A percentile compares a stretch with the other conserved stretches of the same genome.
These are phyloP conservation scores for Pseudochromis fuscus DNA, from an alignment of 2,797 vertebrate genomes.

Conservation along the genomic window DNA sequence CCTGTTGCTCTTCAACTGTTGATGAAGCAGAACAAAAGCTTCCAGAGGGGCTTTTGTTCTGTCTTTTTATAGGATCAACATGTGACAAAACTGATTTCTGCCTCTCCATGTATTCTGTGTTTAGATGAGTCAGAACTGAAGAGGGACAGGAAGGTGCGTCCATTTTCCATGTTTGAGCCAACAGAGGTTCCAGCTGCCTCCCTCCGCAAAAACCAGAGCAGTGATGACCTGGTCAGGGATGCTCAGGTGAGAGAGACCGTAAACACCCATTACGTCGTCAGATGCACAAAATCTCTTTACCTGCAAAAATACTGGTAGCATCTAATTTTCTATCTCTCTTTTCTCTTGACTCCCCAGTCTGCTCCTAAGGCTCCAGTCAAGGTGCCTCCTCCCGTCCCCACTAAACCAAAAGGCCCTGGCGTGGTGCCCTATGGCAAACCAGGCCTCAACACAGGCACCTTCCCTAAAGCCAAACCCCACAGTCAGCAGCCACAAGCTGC, in stretches of 20 bases:
- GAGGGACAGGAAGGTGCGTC: constrained; percentile 92
- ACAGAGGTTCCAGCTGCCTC: constrained; percentile 84
- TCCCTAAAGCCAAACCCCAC: constrained; percentile 87
- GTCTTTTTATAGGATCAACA: constrained; percentile 5
- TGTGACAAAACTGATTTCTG: constrained; percentile 19
- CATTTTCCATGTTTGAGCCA: constrained; percentile 95
- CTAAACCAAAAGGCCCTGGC: constrained; percentile 94
- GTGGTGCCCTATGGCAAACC: constrained; percentile 84
- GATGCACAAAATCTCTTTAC: not conserved
- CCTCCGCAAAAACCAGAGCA: constrained; percentile 96
- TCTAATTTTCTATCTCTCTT: constrained; percentile 21
- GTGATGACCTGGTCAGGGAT: constrained; percentile 93
- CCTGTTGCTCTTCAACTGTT: not conserved
- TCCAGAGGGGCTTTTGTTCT: not conserved
- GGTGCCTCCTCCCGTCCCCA: constrained; percentile 96
- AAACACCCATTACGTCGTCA: not conserved
- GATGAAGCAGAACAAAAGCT: not conserved
- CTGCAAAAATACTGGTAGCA: not conserved
- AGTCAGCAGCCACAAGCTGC: constrained; percentile 78
- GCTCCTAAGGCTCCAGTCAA: constrained; percentile 89
- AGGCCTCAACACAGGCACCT: constrained; percentile 78
- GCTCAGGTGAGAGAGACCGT: constrained; percentile 85
- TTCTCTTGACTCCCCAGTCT: constrained; percentile 78
- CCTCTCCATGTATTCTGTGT: constrained; percentile 32
- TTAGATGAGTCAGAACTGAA: constrained; percentile 88